Percentiles rank a stretch among this genome's conserved stretches.
phyloP scores from a whole-genome alignment of 2,797 vertebrate species.

The Pipistrellus kuhlii region DNA sequence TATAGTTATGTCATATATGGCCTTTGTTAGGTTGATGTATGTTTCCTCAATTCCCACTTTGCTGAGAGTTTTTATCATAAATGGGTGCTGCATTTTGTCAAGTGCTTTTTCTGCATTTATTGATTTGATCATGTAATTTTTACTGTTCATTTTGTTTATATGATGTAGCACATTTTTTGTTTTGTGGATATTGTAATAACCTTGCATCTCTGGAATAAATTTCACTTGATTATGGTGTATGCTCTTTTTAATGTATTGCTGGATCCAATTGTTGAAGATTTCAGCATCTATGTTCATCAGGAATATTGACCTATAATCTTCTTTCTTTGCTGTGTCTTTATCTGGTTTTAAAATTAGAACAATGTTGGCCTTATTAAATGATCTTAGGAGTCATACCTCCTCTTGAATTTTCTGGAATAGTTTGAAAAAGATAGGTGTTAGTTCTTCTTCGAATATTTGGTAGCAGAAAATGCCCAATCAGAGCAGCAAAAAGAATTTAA shows the following conservation, averaged over 20 bases:
- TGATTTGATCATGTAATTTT: not conserved
- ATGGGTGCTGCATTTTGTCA: not conserved
- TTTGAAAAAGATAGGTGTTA: not conserved
- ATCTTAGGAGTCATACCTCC: not conserved
- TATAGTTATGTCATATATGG: not conserved
- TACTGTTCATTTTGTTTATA: not conserved
- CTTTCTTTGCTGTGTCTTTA: not conserved
- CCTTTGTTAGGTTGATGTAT: not conserved
- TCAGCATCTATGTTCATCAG: not conserved
- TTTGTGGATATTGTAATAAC: not conserved
- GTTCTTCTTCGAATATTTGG: not conserved
- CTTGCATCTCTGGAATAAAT: not conserved
- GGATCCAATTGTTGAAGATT: not conserved
- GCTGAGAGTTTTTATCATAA: not conserved
- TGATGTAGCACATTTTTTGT: not conserved
- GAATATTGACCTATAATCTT: not conserved
- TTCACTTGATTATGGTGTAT: not conserved
- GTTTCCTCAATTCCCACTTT: not conserved
- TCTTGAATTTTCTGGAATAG: not conserved
- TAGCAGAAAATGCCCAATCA: not conserved
- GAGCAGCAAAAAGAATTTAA: not conserved
- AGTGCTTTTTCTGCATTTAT: not conserved
- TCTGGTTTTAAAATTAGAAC: not conserved
- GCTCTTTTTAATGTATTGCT: not conserved
- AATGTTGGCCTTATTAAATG: not conserved